Evolutionary conservation across 92 coral and sea anemone genomes (phyloP).

Genomic region (Desmophyllum pertusum): DNA sequence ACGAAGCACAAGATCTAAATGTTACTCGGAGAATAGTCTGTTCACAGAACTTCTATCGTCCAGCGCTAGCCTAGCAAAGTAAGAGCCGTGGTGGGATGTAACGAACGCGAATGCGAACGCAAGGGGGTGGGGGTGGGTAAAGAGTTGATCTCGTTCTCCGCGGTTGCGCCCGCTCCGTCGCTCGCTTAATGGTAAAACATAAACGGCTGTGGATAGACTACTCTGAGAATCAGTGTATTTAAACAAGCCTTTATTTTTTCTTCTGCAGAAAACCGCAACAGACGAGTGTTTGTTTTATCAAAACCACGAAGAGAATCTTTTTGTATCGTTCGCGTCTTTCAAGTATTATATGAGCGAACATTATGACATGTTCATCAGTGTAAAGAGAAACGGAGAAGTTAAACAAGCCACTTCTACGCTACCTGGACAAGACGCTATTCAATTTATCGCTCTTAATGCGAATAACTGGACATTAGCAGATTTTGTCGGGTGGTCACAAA

Average conservation of each 20-base stretch:
- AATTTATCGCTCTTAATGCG: conserved; percentile 48
- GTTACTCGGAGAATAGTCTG: too few relatives aligned
- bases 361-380: conserved; percentile 80
- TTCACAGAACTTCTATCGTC: too few relatives aligned
- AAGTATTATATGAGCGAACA: conserved; percentile 67
- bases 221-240: not conserved
- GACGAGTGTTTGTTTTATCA: conserved; percentile 71
- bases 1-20: too few relatives aligned
- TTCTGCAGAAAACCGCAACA: conserved; percentile 52
- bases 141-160: too few relatives aligned
- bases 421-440: conserved; percentile 85
- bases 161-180: too few relatives aligned
- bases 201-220: not conserved
- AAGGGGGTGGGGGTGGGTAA: too few relatives aligned
- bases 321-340: conserved; percentile 80
- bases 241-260: not conserved
- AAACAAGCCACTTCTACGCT: conserved; percentile 68
- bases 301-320: conserved; percentile 92
- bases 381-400: conserved; percentile 72
- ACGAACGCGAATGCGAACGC: too few relatives aligned
- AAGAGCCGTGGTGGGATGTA: too few relatives aligned
- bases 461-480: not conserved
- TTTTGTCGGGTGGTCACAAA: not conserved
- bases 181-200: too few relatives aligned
- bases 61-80: too few relatives aligned